phyloP scores from a whole-genome alignment of 2,888 invertebrate species.

The Sphaeridia pumilis region DNA sequence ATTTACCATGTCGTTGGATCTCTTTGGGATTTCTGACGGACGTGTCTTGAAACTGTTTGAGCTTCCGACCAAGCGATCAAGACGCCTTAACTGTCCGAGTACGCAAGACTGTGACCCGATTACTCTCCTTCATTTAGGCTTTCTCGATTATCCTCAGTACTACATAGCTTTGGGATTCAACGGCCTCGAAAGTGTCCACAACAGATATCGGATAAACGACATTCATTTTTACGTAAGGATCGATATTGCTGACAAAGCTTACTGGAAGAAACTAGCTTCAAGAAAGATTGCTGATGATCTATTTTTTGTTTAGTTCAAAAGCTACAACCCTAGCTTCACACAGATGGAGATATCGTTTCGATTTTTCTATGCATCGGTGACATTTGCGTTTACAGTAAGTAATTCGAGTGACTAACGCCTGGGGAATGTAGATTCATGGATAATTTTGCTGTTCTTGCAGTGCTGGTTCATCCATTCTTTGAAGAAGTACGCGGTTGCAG shows the following conservation, averaged over 20 bases:
- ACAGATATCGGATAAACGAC: constrained; percentile 69
- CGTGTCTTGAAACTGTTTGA: constrained; percentile 29
- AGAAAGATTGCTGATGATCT: no score
- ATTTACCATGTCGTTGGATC: constrained; percentile 64
- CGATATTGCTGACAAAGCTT: no score
- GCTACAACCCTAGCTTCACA: constrained; percentile 89
- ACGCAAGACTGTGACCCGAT: constrained; percentile 61
- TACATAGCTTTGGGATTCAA: constrained; percentile 71
- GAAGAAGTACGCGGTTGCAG: constrained; percentile 70
- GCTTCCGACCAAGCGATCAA: constrained; percentile 45
- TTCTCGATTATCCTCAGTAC: constrained; percentile 77
- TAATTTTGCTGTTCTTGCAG: constrained; percentile 45
- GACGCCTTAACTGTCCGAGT: constrained; percentile 62
- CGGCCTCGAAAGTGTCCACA: constrained; percentile 71
- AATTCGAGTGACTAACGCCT: no score
- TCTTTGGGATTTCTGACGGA: constrained; percentile 29
- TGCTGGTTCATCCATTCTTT: constrained; percentile 86
- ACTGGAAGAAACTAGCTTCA: no score
- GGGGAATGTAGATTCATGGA: no score
- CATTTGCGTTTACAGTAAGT: constrained; percentile 78
- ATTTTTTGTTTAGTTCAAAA: constrained; percentile 63
- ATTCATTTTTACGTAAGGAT: constrained; percentile 76
- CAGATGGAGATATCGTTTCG: constrained; percentile 97
- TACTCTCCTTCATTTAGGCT: constrained; percentile 76
- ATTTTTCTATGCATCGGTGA: constrained; percentile 59